Evolutionary conservation across 2,113 vertebrate species (phyloP), one percentile per base, ranked within the genome.

Genomic region (Suncus etruscus): DNA sequence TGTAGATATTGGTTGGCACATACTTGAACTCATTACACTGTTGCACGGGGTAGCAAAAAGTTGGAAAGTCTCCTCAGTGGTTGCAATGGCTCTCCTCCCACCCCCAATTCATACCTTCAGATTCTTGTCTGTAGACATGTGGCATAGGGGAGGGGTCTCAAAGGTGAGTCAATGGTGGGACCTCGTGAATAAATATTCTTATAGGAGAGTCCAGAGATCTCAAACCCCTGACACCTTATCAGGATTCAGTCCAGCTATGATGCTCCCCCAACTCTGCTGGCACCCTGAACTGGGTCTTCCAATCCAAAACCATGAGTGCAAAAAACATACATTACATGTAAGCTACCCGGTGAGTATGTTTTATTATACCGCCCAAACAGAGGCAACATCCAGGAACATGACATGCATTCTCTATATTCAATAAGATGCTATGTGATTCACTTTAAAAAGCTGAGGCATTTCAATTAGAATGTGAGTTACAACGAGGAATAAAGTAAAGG

Each of bases 401-500:
- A 14, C 24, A 11, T 16, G 86, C 16, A 18, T 77, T 91, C 80
- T 3, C 6, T 11, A 66, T 50, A 58, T 16, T 79, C 47, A 74
- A 3, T 69, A 15, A 14, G 73, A 69, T 32, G 58, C 8, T 14
- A 0, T 51, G 24, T 58, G 32, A 39, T 8, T 87, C 18, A 39
- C 86, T 78, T 58, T 20, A 54, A 76, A 68, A 47, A 74, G 5
- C 31, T 4, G 5, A 39, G 1, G 6, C 20, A 76, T 11, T 4
- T 92, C 39, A 85, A 74, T 82, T 82, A 54, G 15, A 50, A 75
- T 70, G 18, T 86, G 22, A 6, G 79, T 74, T 14, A 84, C 69
- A 10, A 84, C 29, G 73, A 89, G 82, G 47, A 89, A 58, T 86
- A 48, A 45, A 86, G 86, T 86, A 73, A 91, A 91, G 15, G 80